phyloP scores from a whole-genome alignment of 2,888 invertebrate species.

The Cephus rjabovi region DNA sequence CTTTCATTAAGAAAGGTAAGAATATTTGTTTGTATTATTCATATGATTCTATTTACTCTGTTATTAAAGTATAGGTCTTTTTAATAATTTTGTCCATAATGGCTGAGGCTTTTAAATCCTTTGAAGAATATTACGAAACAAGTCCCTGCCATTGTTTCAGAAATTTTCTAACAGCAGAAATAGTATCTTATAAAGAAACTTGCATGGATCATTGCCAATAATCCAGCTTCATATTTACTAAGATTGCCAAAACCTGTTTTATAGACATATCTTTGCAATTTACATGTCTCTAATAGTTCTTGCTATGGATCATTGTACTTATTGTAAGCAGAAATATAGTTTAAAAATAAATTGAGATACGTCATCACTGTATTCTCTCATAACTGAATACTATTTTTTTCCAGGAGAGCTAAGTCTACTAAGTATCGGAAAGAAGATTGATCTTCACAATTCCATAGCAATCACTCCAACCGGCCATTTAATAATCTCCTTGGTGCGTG shows the following conservation, averaged over 20 bases:
- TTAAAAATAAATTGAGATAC: neutral
- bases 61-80: constrained; percentile 11
- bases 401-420: constrained; percentile 66
- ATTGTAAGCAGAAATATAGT: neutral
- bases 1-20: constrained; percentile 71
- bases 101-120: neutral
- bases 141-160: neutral
- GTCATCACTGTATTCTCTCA: neutral
- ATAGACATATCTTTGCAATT: neutral
- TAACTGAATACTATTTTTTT: constrained; percentile 23
- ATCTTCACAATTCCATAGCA: constrained; percentile 68
- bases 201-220: neutral
- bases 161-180: neutral
- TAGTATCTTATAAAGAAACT: neutral
- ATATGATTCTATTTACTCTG: neutral
- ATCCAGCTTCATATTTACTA: neutral
- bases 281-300: neutral
- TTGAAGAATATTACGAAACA: neutral
- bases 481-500: constrained; percentile 67
- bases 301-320: neutral
- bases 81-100: constrained; percentile 15
- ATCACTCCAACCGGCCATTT: constrained; percentile 69
- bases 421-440: constrained; percentile 67
- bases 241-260: neutral
- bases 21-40: constrained; percentile 10